Evolutionary conservation across 23 tunicate genomes (phyloP).

Genomic region (Botrylloides violaceus): DNA sequence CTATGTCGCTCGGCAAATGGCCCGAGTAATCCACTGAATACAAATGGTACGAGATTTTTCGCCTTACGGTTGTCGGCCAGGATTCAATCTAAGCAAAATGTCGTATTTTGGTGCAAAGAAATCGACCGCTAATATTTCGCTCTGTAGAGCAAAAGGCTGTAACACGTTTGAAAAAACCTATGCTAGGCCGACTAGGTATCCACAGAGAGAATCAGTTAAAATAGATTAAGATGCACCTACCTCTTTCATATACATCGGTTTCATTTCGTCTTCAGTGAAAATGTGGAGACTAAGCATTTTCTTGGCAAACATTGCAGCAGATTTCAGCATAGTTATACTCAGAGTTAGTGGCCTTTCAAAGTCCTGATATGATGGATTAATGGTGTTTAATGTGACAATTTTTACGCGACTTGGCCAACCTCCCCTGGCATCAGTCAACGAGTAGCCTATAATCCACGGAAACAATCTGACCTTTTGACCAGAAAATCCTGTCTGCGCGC

Average conservation of each 20-base stretch:
- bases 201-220: neutral
- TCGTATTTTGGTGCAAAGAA: neutral
- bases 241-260: constrained; percentile 50
- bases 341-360: constrained; percentile 70
- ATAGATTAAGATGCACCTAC: too few relatives aligned
- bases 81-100: constrained; percentile 41
- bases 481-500: constrained; percentile 55
- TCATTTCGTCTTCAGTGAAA: constrained; percentile 97
- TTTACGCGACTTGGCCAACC: too few relatives aligned
- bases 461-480: constrained; percentile 42
- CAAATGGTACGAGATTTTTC: constrained; percentile 43
- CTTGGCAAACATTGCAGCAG: constrained; percentile 70
- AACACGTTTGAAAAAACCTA: too few relatives aligned
- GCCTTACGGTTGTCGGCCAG: constrained; percentile 49
- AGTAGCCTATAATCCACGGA: too few relatives aligned
- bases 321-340: constrained; percentile 93
- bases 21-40: constrained; percentile 51
- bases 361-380: constrained; percentile 44
- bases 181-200: too few relatives aligned
- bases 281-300: constrained; percentile 62
- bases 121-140: neutral
- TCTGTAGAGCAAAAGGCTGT: too few relatives aligned
- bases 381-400: too few relatives aligned
- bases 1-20: constrained; percentile 39
- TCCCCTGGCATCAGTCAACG: too few relatives aligned